Conservation (phyloP, 1,140 invertebrate genomes). For the Brevipalpus yothersi region DNA sequence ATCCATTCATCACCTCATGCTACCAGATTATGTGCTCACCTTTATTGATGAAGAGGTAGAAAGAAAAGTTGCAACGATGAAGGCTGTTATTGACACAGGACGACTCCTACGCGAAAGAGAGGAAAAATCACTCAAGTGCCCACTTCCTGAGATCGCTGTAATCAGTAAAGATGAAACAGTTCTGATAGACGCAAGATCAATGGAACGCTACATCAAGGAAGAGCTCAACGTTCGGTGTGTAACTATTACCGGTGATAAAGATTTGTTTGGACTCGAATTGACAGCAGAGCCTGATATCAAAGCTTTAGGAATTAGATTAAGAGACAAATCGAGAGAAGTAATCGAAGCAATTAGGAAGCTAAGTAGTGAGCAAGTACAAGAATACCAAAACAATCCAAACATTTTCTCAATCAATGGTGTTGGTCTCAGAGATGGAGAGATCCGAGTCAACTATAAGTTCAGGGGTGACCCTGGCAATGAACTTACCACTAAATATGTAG, state of each 20-base stretch:
- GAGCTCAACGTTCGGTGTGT: slow-evolving; percentile 80
- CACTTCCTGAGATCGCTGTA: slow-evolving; percentile 77
- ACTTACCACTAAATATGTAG: slow-evolving; percentile 49
- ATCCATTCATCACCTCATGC: slow-evolving; percentile 69
- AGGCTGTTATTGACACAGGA: slow-evolving; percentile 79
- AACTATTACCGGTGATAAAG: slow-evolving; percentile 70
- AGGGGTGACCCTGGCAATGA: slow-evolving; percentile 30
- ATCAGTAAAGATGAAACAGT: slow-evolving; percentile 60
- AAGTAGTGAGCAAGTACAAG: slow-evolving; percentile 5
- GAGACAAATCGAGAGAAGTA: slow-evolving; percentile 68
- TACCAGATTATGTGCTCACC: slow-evolving; percentile 35
- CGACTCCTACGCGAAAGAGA: slow-evolving; percentile 72
- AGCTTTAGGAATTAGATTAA: slow-evolving; percentile 55
- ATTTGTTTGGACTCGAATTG: slow-evolving; percentile 73
- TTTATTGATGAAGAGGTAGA: slow-evolving; percentile 72
- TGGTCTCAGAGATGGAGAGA: slow-evolving; percentile 46
- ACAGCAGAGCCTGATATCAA: slow-evolving; percentile 81
- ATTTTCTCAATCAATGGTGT: slow-evolving; percentile 37
- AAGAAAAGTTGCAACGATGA: slow-evolving; percentile 67
- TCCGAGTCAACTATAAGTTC: slow-evolving; percentile 58
- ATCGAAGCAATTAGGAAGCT: slow-evolving; percentile 44
- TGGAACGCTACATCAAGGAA: slow-evolving; percentile 67
- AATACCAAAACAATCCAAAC: slow-evolving; percentile 6
- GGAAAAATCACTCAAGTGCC: slow-evolving; percentile 85
- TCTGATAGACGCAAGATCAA: slow-evolving; percentile 48